A percentile compares a stretch with the other conserved stretches of the same genome.
Evolutionary conservation across 2,888 invertebrate species (phyloP).

Genomic region (Oscheius myriophilus): DNA sequence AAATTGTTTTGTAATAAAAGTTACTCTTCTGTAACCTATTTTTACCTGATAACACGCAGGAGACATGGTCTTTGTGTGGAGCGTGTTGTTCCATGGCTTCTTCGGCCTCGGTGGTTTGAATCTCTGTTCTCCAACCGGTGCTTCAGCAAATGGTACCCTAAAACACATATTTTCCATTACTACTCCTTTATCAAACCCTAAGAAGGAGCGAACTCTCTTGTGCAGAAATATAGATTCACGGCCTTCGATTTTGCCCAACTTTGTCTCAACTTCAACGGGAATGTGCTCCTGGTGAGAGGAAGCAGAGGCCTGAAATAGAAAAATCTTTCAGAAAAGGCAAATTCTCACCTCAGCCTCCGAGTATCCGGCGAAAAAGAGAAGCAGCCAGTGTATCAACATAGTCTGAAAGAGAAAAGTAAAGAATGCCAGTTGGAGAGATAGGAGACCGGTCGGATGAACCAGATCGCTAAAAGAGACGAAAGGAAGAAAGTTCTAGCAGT

Average conservation of each 20-base stretch:
- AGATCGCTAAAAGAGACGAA: not conserved
- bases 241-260: slow-evolving; percentile 59
- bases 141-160: slow-evolving; percentile 68
- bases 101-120: slow-evolving; percentile 63
- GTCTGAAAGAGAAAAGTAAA: slow-evolving; percentile 15
- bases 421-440: slow-evolving; percentile 29
- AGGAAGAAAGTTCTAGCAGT: slow-evolving; percentile 20
- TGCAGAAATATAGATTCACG: slow-evolving; percentile 63
- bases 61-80: slow-evolving; percentile 50
- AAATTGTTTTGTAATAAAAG: too few species aligned
- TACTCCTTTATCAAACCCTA: slow-evolving; percentile 39
- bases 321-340: not conserved
- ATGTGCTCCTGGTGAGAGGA: slow-evolving; percentile 33
- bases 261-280: slow-evolving; percentile 57
- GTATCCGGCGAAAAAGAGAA: not conserved
- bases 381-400: slow-evolving; percentile 12
- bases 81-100: slow-evolving; percentile 60
- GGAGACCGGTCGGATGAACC: slow-evolving; percentile 14
- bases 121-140: slow-evolving; percentile 62
- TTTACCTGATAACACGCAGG: slow-evolving; percentile 66
- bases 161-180: not conserved
- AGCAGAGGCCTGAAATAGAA: slow-evolving; percentile 9
- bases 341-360: slow-evolving; percentile 9
- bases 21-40: too few species aligned
- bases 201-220: slow-evolving; percentile 63